Conservation (phyloP, 2,888 invertebrate species). For the Cataglyphis albicans region DNA sequence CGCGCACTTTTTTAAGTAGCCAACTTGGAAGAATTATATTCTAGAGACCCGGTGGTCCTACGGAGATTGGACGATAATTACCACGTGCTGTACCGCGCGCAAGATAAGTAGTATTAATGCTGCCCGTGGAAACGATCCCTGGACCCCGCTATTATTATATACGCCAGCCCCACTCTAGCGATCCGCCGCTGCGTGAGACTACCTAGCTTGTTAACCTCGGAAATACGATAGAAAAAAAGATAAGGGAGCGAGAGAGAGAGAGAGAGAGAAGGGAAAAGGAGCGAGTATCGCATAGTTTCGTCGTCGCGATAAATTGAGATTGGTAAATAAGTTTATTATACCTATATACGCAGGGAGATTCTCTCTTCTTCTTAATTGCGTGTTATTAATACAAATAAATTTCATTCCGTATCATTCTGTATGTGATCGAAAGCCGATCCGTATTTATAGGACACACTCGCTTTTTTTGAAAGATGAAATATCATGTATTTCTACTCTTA, state of each 20-base stretch:
- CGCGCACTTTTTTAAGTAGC: conserved; percentile 68
- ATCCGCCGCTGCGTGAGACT: conserved; percentile 47
- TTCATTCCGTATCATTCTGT: background rate
- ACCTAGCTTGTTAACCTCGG: conserved; percentile 50
- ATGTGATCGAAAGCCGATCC: background rate
- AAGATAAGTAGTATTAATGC: conserved; percentile 77
- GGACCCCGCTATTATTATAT: conserved; percentile 72
- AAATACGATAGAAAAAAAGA: conserved; percentile 43
- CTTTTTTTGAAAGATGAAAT: background rate
- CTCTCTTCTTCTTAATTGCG: conserved; percentile 12
- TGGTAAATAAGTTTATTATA: conserved; percentile 47
- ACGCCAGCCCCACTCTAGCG: conserved; percentile 54
- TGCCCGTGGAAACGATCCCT: conserved; percentile 70
- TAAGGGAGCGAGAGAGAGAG: background rate
- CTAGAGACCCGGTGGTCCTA: conserved; percentile 74
- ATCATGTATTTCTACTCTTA: background rate
- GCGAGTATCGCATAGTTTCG: conserved; percentile 13
- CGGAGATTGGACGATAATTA: conserved; percentile 76
- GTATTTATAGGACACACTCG: background rate
- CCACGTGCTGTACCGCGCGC: conserved; percentile 73
- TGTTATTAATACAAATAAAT: background rate
- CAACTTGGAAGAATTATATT: conserved; percentile 75
- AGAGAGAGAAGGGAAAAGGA: background rate
- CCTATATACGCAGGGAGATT: background rate
- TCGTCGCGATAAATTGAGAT: conserved; percentile 45